Evolutionary conservation across 1,140 invertebrate species (phyloP).

Genomic region (Orussus abietinus): DNA sequence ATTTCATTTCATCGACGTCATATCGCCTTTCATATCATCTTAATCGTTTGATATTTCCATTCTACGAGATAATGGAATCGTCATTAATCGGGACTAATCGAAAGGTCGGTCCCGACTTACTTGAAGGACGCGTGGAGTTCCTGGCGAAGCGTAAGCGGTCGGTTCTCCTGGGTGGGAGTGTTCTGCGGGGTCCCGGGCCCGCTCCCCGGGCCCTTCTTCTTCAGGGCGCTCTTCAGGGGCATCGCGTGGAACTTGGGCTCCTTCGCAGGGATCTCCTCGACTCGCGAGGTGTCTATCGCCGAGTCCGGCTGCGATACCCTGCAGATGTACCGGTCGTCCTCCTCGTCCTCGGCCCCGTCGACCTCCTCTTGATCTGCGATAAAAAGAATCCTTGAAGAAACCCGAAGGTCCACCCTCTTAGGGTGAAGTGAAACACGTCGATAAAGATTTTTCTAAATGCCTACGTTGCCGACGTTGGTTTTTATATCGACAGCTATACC

Average conservation of each 20-base stretch:
- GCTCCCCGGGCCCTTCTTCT: slow-evolving; percentile 68
- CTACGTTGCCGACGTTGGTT: too few species aligned
- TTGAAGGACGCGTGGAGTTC: slow-evolving; percentile 63
- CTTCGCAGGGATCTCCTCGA: slow-evolving; percentile 87
- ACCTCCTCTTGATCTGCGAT: slow-evolving; percentile 55
- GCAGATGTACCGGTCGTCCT: slow-evolving; percentile 51
- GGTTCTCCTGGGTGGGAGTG: slow-evolving; percentile 75
- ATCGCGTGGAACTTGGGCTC: slow-evolving; percentile 84
- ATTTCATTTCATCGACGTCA: too few species aligned
- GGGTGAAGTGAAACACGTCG: too few species aligned
- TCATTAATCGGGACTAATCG: too few species aligned
- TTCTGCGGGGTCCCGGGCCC: slow-evolving; percentile 60
- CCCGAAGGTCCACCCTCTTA: background rate
- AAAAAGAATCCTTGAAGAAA: background rate
- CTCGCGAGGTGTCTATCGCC: slow-evolving; percentile 70
- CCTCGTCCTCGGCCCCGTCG: slow-evolving; percentile 55
- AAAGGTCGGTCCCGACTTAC: too few species aligned
- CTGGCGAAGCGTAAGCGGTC: slow-evolving; percentile 66
- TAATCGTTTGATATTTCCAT: too few species aligned
- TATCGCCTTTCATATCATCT: too few species aligned
- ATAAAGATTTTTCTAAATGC: too few species aligned
- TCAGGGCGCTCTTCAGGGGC: slow-evolving; percentile 87
- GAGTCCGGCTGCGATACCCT: slow-evolving; percentile 60
- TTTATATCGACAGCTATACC: too few species aligned
- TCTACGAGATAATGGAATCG: too few species aligned